A percentile compares a stretch with the other conserved stretches of the same genome.
phyloP scores from a whole-genome alignment of 2,888 invertebrate genomes.

The Eretmocerus hayati region DNA sequence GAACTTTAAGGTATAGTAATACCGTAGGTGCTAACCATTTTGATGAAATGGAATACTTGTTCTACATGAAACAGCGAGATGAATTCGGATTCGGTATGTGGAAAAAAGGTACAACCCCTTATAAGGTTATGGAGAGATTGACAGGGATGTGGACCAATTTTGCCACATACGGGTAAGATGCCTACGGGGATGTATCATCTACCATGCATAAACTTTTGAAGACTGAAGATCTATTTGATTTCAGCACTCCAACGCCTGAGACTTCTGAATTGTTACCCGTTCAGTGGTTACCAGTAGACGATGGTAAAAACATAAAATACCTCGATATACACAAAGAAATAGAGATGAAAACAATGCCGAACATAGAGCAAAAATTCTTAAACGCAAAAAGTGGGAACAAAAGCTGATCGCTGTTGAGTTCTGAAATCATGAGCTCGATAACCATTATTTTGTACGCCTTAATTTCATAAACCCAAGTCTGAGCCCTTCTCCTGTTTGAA shows the following conservation, averaged over 20 bases:
- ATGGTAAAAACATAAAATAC: slow-evolving; percentile 25
- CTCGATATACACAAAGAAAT: slow-evolving; percentile 32
- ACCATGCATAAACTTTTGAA: neutral
- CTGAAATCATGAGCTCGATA: no score
- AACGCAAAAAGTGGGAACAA: no score
- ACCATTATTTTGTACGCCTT: no score
- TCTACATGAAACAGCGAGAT: slow-evolving; percentile 30
- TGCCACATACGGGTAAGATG: slow-evolving; percentile 46
- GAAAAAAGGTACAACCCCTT: slow-evolving; percentile 20
- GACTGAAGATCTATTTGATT: no score
- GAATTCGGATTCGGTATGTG: slow-evolving; percentile 13
- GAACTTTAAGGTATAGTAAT: no score
- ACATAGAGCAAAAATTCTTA: slow-evolving; percentile 19
- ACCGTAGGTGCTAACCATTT: slow-evolving; percentile 47
- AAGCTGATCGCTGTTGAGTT: no score
- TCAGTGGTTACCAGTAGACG: slow-evolving; percentile 32
- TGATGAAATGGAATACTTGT: slow-evolving; percentile 51
- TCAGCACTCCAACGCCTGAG: slow-evolving; percentile 37
- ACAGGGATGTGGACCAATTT: slow-evolving; percentile 50
- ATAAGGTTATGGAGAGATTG: slow-evolving; percentile 40
- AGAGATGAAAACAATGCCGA: slow-evolving; percentile 26
- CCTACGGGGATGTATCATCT: neutral
- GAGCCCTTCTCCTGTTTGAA: no score
- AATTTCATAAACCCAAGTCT: no score
- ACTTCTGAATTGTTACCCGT: slow-evolving; percentile 24